Evolutionary conservation across 2,888 invertebrate species (phyloP).

Genomic region (Hetaerina titia): DNA sequence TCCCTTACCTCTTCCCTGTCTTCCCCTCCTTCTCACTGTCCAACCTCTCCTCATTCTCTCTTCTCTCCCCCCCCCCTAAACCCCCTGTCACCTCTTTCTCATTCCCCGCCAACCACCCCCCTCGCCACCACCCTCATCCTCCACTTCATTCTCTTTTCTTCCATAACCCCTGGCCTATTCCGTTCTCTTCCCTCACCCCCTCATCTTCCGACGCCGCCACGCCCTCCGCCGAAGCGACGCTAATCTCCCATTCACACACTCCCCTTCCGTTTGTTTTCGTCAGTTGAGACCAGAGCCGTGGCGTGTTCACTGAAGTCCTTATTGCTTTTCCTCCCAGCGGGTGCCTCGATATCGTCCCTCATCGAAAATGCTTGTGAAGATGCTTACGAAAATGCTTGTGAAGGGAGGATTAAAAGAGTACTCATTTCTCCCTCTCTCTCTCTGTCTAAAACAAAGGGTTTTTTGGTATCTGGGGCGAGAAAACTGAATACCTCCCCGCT

Average conservation of each 20-base stretch:
- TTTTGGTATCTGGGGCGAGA: too few relatives aligned
- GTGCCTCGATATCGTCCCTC: neutral
- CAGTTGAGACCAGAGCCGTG: neutral
- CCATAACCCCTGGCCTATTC: too few relatives aligned
- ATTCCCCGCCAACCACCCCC: too few relatives aligned
- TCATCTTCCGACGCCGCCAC: neutral
- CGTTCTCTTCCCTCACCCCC: neutral
- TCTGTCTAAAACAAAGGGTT: too few relatives aligned
- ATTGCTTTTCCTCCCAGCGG: neutral
- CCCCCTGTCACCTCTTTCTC: neutral
- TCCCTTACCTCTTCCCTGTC: neutral
- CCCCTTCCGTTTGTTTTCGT: conserved; percentile 26
- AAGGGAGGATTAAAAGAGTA: neutral
- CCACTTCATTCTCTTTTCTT: neutral
- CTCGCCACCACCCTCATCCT: neutral
- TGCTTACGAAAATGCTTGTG: neutral
- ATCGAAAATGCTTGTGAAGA: neutral
- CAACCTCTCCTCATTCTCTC: neutral
- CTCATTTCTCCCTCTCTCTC: neutral
- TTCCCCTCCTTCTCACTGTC: neutral
- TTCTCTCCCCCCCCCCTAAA: neutral
- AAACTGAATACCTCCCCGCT: too few relatives aligned
- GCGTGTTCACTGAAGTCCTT: neutral
- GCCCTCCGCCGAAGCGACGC: too few relatives aligned
- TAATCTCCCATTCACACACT: neutral